Conservation (phyloP, 2,113 vertebrate species). For the Sigmodon hispidus region DNA sequence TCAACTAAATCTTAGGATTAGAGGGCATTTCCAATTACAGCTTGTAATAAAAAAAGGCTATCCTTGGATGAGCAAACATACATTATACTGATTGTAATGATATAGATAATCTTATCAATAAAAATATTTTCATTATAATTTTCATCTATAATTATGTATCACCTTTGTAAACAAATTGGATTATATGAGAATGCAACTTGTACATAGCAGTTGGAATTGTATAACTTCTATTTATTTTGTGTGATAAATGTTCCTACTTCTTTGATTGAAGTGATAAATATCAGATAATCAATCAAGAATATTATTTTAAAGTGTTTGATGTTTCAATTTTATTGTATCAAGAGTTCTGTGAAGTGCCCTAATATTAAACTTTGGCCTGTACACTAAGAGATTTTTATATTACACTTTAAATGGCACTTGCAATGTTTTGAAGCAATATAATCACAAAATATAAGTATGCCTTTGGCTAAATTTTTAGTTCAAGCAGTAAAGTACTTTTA, state of each 20-base stretch:
- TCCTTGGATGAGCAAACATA: neutral
- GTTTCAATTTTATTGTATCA: neutral
- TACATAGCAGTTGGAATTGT: neutral
- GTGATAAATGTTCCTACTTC: neutral
- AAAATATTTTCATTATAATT: neutral
- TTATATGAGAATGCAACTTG: neutral
- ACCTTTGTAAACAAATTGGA: neutral
- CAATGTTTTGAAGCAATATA: slow-evolving; percentile 46
- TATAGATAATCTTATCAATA: neutral
- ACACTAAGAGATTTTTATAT: neutral
- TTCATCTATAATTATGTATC: neutral
- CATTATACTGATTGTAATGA: neutral
- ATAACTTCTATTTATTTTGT: neutral
- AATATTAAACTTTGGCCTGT: neutral
- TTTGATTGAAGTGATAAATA: neutral
- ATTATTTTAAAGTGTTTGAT: slow-evolving; percentile 4
- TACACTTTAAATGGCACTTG: neutral
- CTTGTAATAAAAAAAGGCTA: neutral
- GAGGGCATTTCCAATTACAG: neutral
- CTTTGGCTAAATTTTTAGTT: slow-evolving; percentile 10
- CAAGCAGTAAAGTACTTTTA: slow-evolving; percentile 21
- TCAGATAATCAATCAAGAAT: neutral
- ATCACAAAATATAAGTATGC: slow-evolving; percentile 14
- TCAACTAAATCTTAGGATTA: neutral
- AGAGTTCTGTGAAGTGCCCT: neutral